A percentile compares a stretch with the other conserved stretches of the same genome.
Evolutionary conservation across 2,113 vertebrate genomes (phyloP).

Genomic region (Lampris incognitus): DNA sequence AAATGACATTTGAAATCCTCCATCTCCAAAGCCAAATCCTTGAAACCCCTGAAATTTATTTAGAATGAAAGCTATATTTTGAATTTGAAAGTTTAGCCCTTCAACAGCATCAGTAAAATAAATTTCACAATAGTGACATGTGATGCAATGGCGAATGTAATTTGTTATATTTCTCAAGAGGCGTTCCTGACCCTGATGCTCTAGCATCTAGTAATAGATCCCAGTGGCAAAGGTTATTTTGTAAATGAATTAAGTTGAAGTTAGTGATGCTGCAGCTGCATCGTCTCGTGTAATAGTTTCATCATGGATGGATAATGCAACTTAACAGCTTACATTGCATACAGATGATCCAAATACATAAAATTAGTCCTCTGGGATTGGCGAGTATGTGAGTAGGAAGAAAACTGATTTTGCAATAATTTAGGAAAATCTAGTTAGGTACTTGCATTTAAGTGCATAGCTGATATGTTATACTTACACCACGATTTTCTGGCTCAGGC

Average conservation of each 20-base stretch:
- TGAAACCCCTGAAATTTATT: constrained; percentile 90
- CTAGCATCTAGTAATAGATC: constrained; percentile 72
- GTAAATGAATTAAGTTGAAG: constrained; percentile 67
- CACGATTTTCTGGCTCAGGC: constrained; percentile 97
- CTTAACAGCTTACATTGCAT: constrained; percentile 5
- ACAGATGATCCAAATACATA: neutral
- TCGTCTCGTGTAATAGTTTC: constrained; percentile 70
- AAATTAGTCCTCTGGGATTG: neutral
- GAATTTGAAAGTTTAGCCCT: neutral
- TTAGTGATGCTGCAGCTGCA: constrained; percentile 25
- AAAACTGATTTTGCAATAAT: neutral
- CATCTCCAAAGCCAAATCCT: constrained; percentile 97
- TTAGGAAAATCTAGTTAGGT: neutral
- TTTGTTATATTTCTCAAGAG: constrained; percentile 56
- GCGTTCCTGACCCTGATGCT: constrained; percentile 5
- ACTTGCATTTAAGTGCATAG: neutral
- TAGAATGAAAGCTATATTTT: no score
- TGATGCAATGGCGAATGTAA: constrained; percentile 71
- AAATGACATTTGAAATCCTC: constrained; percentile 99
- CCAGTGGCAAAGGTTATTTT: constrained; percentile 52
- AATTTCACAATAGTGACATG: constrained; percentile 1
- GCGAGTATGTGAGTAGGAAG: neutral
- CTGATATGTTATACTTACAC: constrained; percentile 83
- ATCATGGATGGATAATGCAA: constrained; percentile 65
- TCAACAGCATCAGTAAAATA: neutral